A percentile compares a stretch with the other conserved stretches of the same genome.
Evolutionary conservation across 2,113 vertebrate species (phyloP).

Genomic region (Aleadryas rufinucha): DNA sequence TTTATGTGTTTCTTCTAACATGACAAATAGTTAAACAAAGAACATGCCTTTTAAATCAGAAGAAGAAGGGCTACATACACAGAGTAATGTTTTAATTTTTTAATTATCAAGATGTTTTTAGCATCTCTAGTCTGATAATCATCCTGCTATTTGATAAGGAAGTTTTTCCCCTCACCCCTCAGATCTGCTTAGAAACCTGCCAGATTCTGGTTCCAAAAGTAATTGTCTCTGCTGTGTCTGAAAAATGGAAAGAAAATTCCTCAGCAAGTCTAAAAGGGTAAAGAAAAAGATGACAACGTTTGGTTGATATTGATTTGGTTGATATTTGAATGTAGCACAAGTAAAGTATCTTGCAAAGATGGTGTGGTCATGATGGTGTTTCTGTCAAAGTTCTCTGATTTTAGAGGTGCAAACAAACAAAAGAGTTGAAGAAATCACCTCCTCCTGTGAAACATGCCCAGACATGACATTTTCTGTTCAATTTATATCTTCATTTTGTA

Average conservation of each 20-base stretch:
- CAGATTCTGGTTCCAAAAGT: neutral
- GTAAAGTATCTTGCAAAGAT: neutral
- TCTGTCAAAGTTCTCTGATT: neutral
- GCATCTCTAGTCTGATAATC: neutral
- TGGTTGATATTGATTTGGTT: neutral
- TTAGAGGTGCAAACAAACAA: neutral
- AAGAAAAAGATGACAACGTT: neutral
- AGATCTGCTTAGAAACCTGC: neutral
- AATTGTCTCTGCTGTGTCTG: neutral
- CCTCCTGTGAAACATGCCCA: neutral
- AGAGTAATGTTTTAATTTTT: neutral
- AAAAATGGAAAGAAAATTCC: neutral
- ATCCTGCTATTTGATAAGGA: neutral
- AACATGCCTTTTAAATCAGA: neutral
- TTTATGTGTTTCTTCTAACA: neutral
- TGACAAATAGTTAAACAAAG: neutral
- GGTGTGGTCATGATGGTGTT: neutral
- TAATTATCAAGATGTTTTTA: neutral
- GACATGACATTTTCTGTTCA: neutral
- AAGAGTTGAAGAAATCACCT: neutral
- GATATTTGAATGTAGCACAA: neutral
- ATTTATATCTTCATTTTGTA: neutral
- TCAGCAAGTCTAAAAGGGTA: neutral
- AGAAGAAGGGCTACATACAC: rapidly evolving
- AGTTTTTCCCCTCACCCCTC: neutral